Evolutionary conservation across 2,113 vertebrate genomes (phyloP).

Genomic region (Labeo rohita): DNA sequence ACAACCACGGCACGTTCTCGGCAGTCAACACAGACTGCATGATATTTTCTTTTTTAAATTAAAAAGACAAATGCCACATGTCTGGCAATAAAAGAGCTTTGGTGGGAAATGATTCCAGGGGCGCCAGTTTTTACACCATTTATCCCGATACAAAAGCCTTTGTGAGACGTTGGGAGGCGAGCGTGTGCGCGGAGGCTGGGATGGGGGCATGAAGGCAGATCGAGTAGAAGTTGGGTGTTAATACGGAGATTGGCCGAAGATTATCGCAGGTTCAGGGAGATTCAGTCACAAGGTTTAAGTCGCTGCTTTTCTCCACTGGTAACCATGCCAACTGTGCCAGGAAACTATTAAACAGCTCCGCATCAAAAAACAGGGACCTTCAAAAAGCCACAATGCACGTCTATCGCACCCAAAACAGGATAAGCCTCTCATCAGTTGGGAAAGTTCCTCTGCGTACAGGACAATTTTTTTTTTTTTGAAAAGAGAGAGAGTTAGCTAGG

Average conservation of each 20-base stretch:
- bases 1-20: slow-evolving; percentile 18
- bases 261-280: slow-evolving; percentile 70
- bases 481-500: slow-evolving; percentile 57
- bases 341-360: slow-evolving; percentile 72
- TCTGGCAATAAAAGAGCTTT: slow-evolving; percentile 66
- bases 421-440: slow-evolving; percentile 76
- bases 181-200: slow-evolving; percentile 40
- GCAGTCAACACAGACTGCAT: slow-evolving; percentile 47
- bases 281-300: slow-evolving; percentile 71
- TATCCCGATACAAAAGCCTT: slow-evolving; percentile 64
- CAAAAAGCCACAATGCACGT: slow-evolving; percentile 62
- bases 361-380: slow-evolving; percentile 65
- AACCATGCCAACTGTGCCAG: slow-evolving; percentile 74
- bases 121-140: slow-evolving; percentile 65
- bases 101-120: slow-evolving; percentile 67
- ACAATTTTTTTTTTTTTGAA: slow-evolving; percentile 59
- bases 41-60: slow-evolving; percentile 63
- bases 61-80: slow-evolving; percentile 65
- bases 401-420: slow-evolving; percentile 65
- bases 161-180: slow-evolving; percentile 60
- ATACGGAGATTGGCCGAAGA: slow-evolving; percentile 73
- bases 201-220: slow-evolving; percentile 52
- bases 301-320: slow-evolving; percentile 62
- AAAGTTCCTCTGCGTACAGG: slow-evolving; percentile 67
- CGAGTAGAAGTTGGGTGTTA: slow-evolving; percentile 66